A percentile compares a stretch with the other conserved stretches of the same genome.
Conservation (phyloP, 1,140 invertebrate genomes). For the Cherax quadricarinatus region DNA sequence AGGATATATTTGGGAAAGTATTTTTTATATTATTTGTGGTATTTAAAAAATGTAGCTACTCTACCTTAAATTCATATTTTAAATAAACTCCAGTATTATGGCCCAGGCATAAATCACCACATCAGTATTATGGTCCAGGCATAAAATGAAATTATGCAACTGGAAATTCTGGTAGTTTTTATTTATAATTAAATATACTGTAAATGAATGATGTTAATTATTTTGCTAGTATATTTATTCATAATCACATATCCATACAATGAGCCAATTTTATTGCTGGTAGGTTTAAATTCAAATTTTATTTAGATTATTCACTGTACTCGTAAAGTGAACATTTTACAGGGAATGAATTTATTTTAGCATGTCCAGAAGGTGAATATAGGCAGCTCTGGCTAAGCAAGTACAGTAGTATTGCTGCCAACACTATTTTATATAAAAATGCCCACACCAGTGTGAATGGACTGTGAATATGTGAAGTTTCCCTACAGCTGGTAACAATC, state of each 20-base stretch:
- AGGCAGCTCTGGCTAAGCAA: neutral
- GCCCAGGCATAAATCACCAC: no score
- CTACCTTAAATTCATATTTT: no score
- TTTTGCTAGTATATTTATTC: no score
- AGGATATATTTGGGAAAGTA: no score
- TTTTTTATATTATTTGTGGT: no score
- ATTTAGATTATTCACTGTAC: no score
- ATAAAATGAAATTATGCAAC: neutral
- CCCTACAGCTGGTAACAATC: neutral
- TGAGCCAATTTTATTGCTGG: no score
- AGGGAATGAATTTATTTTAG: neutral
- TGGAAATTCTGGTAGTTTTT: neutral
- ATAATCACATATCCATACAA: no score
- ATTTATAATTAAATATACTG: neutral
- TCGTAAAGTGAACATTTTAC: neutral
- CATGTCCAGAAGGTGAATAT: neutral
- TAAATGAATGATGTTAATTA: no score
- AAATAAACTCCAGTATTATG: no score
- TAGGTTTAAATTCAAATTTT: no score
- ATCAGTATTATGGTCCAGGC: conserved; percentile 4
- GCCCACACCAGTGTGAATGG: neutral
- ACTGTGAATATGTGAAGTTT: neutral
- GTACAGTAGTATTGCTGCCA: neutral
- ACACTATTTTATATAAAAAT: neutral
- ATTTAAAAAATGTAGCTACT: no score